A percentile compares a stretch with the other conserved stretches of the same genome.
Conservation (phyloP, 2,113 vertebrate species). For the Rhodinocichla rosea region DNA sequence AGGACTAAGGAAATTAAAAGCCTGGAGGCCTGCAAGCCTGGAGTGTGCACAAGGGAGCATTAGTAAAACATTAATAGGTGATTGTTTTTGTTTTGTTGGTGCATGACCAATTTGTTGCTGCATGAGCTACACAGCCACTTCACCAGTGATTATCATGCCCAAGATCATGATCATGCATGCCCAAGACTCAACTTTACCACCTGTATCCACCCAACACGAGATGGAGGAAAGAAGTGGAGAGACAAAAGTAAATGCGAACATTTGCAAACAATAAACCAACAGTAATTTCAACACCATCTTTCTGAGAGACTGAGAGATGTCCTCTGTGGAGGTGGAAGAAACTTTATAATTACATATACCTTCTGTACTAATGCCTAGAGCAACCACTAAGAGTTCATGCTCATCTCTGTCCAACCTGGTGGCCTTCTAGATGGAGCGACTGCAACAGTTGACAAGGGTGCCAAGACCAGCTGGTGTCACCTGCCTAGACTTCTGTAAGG, state of each 20-base stretch:
- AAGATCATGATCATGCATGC: neutral
- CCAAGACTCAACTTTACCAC: neutral
- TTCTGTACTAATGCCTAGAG: neutral
- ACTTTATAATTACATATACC: neutral
- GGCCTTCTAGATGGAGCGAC: neutral
- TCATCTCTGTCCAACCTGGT: no score
- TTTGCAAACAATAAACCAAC: neutral
- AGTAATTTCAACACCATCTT: neutral
- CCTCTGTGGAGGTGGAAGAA: neutral
- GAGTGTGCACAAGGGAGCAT: fast-evolving
- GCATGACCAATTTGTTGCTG: neutral
- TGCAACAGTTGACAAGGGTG: neutral
- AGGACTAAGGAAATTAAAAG: neutral
- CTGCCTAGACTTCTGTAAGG: neutral
- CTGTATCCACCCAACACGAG: neutral
- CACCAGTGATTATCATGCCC: neutral
- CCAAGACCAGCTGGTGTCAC: neutral
- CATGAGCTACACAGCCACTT: neutral
- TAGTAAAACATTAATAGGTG: neutral
- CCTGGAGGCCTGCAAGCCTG: neutral
- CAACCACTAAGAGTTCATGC: neutral
- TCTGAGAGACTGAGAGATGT: neutral
- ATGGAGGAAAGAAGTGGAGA: neutral
- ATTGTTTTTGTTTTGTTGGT: neutral
- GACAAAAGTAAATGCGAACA: neutral